Conservation (phyloP, 2,888 invertebrate genomes). For the Ectemnius cavifrons region DNA sequence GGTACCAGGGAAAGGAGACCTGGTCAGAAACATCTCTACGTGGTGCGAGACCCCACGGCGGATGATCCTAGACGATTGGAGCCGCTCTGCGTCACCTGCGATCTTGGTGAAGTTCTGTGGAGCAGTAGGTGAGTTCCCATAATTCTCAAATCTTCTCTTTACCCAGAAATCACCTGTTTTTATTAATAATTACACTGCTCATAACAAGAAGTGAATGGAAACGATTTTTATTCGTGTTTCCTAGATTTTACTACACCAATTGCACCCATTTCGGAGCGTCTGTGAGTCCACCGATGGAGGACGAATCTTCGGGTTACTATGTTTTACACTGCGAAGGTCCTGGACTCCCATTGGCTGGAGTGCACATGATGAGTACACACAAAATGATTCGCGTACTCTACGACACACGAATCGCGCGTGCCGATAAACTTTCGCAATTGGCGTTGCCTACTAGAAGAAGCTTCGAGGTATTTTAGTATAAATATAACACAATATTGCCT, state of each 20-base stretch:
- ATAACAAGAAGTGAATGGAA: background rate
- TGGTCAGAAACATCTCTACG: slow-evolving; percentile 92
- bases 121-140: slow-evolving; percentile 82
- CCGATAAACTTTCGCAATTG: slow-evolving; percentile 85
- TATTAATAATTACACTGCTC: background rate
- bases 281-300: slow-evolving; percentile 79
- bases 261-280: slow-evolving; percentile 92
- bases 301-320: slow-evolving; percentile 79
- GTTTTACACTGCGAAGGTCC: slow-evolving; percentile 96
- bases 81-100: slow-evolving; percentile 93
- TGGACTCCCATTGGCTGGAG: slow-evolving; percentile 90
- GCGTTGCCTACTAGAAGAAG: slow-evolving; percentile 91
- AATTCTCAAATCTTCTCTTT: background rate
- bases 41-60: slow-evolving; percentile 87
- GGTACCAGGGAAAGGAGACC: slow-evolving; percentile 91
- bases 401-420: slow-evolving; percentile 83
- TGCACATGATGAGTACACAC: slow-evolving; percentile 87
- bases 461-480: slow-evolving; percentile 81
- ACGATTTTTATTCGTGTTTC: background rate
- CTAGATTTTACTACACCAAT: slow-evolving; percentile 85
- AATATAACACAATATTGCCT: too few species aligned
- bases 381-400: slow-evolving; percentile 88
- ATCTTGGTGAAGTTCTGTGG: slow-evolving; percentile 86
- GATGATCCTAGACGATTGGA: slow-evolving; percentile 85
- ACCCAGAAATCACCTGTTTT: background rate